These are phyloP conservation scores for Cygnus olor DNA, from an alignment of 2,797 vertebrate species.

Conservation along the genomic window DNA sequence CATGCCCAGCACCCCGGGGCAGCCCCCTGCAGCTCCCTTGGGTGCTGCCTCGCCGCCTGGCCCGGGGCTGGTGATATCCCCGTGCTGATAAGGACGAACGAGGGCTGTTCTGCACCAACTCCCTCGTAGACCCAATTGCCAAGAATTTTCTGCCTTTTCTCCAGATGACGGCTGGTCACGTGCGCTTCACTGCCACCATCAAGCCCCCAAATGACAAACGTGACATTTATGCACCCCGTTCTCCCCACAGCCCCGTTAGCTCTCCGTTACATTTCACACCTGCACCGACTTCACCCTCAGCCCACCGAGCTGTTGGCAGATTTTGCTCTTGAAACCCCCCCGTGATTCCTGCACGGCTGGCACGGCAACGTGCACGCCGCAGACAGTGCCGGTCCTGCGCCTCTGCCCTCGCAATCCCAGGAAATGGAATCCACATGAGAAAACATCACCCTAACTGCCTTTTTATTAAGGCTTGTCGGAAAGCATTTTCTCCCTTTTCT, in stretches of 20 bases:
- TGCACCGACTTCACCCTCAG: neutral
- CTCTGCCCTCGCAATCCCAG: constrained; percentile 36
- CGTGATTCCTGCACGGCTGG: neutral
- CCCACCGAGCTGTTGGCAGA: neutral
- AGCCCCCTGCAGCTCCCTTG: neutral
- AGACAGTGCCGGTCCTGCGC: neutral
- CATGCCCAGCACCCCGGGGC: no score
- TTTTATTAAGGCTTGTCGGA: constrained; percentile 42
- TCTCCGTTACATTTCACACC: neutral
- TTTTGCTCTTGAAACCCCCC: neutral
- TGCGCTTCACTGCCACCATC: neutral
- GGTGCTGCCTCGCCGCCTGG: no score
- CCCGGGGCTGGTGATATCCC: no score
- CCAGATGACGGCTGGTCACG: neutral
- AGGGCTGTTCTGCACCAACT: neutral
- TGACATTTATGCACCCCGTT: neutral
- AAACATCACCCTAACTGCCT: constrained; percentile 67
- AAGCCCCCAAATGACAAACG: neutral
- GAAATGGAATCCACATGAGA: constrained; percentile 59
- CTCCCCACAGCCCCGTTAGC: neutral
- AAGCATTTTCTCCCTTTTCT: neutral
- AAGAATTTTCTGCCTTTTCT: neutral
- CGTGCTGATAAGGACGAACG: neutral
- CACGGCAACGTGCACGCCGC: neutral
- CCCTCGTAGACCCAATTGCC: rapidly evolving